Evolutionary conservation across 2,113 vertebrate genomes (phyloP), one percentile per base, ranked within the genome.

Genomic region (Callocephalon fimbriatum): DNA sequence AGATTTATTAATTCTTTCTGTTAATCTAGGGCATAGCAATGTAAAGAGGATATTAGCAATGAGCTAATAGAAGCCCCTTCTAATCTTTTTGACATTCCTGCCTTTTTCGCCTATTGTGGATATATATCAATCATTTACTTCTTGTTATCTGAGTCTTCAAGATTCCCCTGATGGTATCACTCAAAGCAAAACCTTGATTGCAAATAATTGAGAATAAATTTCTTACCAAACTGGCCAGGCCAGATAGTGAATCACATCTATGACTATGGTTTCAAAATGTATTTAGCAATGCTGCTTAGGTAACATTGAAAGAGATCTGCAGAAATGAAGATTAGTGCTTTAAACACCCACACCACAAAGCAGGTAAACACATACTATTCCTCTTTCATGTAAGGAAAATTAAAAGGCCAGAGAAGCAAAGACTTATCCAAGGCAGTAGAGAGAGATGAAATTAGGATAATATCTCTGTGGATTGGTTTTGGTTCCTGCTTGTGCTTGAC

Each of bases 271-370:
- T 96, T 96, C 88, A 93, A 95, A 96, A 96, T 81, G 47, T 63
- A 23, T 97, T 96, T 97, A 61, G 94, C 82, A 97, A 96, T 74
- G 94, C 61, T 81, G 61, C 86, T 95, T 95, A 86, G 51, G 93
- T 94, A 96, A 96, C 61, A 61, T 23, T 81, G 83, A 84, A 77
- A 89, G 76, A 95, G 68, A 89, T 81, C 88, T 90, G 65, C 72
- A 95, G 88, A 95, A 94, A 75, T 84, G 25, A 61, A 94, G 80
- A 94, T 88, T 84, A 78, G 53, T 21, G 37, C 81, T 96, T 94
- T 90, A 81, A 92, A 95, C 93, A 90, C 92, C 96, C 79, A 93
- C 88, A 93, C 38, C 15, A 78, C 66, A 61, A 67, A 88, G 51
- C 2, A 67, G 44, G 63, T 90, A 91, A 95, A 92, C 75, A 95